These are phyloP conservation scores for Erythrocebus patas DNA, from an alignment of 2,113 vertebrate species.

Conservation along the genomic window DNA sequence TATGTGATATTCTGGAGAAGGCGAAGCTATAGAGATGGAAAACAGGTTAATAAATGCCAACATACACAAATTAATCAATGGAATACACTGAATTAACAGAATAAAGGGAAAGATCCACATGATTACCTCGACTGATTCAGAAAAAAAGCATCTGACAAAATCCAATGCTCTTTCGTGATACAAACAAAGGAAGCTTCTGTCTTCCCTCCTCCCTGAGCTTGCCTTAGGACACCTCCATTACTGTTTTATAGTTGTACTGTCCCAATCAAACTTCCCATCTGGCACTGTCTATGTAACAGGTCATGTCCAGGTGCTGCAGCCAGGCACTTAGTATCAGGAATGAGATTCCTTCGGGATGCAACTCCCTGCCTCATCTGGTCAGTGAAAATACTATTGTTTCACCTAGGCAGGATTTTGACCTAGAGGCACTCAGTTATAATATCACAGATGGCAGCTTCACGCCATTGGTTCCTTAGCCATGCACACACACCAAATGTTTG, in stretches of 20 bases:
- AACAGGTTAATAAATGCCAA: not conserved
- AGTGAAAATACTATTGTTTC: not conserved
- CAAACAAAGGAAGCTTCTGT: not conserved
- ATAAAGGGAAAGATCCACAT: not conserved
- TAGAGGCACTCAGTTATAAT: not conserved
- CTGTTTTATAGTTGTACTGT: not conserved
- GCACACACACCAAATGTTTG: not conserved
- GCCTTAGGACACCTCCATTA: not conserved
- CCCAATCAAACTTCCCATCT: not conserved
- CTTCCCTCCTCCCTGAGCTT: not conserved
- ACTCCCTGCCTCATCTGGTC: not conserved
- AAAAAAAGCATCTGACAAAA: not conserved
- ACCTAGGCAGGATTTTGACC: not conserved
- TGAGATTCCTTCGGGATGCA: not conserved
- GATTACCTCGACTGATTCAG: not conserved
- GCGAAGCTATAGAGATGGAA: no score
- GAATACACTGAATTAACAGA: not conserved
- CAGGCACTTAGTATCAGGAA: not conserved
- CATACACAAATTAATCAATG: not conserved
- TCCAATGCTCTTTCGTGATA: not conserved
- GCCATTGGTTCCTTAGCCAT: not conserved
- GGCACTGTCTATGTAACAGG: not conserved
- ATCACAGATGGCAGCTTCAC: slow-evolving; percentile 13
- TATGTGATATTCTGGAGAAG: no score
- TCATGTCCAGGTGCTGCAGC: not conserved